Percentiles rank a stretch among this genome's conserved stretches.
These are phyloP conservation scores for Pseudococcus jackbeardsleyi DNA, from an alignment of 2,888 invertebrate genomes.

Conservation along the genomic window DNA sequence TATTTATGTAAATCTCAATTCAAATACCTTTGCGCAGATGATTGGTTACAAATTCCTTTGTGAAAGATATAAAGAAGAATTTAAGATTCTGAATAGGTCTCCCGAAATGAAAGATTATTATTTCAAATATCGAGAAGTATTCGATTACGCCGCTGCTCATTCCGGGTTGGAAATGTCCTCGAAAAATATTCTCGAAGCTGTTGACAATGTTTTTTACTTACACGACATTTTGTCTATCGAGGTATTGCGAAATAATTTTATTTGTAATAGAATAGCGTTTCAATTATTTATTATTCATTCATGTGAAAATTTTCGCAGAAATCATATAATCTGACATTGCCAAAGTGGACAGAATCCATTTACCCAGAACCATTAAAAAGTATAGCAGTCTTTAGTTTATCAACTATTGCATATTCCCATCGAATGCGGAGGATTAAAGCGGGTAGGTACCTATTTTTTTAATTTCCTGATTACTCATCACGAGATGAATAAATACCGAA, in stretches of 20 bases:
- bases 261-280: too few species aligned
- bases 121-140: background rate
- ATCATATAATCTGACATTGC: background rate
- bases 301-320: background rate
- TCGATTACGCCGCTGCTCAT: conserved; percentile 1
- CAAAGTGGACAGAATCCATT: background rate
- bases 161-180: background rate
- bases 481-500: background rate
- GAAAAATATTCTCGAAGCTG: background rate
- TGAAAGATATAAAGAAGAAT: conserved; percentile 26
- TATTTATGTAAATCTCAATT: background rate
- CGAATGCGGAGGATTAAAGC: background rate
- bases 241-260: background rate
- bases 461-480: too few species aligned
- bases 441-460: background rate
- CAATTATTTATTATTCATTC: too few species aligned
- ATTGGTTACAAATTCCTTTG: conserved; percentile 20
- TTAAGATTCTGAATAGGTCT: background rate
- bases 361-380: background rate
- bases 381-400: background rate
- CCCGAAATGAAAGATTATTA: conserved; percentile 48
- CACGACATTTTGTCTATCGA: conserved; percentile 34
- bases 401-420: background rate
- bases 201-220: background rate
- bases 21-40: background rate